These are phyloP conservation scores for Poecilobothrus nobilitatus DNA, from an alignment of 2,888 invertebrate genomes.

Conservation along the genomic window DNA sequence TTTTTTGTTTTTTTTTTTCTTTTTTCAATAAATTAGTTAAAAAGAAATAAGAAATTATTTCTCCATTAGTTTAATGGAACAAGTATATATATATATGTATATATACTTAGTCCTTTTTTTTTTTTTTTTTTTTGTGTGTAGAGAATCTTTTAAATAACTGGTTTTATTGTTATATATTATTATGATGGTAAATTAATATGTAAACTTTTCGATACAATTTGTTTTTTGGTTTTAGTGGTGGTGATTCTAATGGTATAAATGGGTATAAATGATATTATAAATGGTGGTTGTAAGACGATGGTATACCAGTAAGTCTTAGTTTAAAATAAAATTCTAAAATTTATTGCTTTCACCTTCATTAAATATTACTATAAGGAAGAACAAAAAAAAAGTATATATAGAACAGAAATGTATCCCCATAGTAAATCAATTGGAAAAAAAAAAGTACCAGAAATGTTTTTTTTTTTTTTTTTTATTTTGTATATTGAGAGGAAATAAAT, in stretches of 20 bases:
- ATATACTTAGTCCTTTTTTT: neutral
- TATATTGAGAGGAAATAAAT: too few species aligned
- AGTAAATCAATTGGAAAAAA: neutral
- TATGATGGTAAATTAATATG: neutral
- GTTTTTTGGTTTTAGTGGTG: neutral
- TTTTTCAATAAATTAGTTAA: neutral
- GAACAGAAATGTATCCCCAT: neutral
- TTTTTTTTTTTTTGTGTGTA: neutral
- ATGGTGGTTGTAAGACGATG: too few species aligned
- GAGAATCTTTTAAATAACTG: neutral
- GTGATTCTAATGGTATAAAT: too few species aligned
- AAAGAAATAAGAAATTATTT: neutral
- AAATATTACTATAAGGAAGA: neutral
- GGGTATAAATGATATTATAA: too few species aligned
- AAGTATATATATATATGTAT: neutral
- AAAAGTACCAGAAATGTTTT: neutral
- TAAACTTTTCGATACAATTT: neutral
- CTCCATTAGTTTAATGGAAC: neutral
- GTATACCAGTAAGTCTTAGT: too few species aligned
- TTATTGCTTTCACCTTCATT: constrained; percentile 6
- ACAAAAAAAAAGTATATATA: neutral
- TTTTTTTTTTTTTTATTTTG: too few species aligned
- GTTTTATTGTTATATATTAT: neutral
- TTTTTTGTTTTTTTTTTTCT: neutral
- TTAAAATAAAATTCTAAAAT: neutral